Percentiles rank a stretch among this genome's conserved stretches.
Evolutionary conservation across 2,797 vertebrate genomes (phyloP).

Genomic region (Myioborus miniatus): DNA sequence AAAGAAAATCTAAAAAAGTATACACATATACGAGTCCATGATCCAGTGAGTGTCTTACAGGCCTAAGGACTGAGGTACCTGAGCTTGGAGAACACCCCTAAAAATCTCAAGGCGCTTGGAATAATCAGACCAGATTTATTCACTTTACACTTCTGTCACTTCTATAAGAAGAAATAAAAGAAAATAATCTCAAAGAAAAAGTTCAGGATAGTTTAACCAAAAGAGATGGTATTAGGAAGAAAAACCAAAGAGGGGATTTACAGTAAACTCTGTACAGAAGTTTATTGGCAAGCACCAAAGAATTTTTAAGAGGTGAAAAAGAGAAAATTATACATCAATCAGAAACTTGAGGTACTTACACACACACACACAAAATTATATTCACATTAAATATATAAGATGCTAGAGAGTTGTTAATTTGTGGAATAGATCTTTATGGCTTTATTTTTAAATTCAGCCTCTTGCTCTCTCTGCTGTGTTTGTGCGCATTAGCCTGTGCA

Average conservation of each 20-base stretch:
- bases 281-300: not conserved
- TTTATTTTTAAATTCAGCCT: not conserved
- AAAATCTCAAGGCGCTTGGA: not conserved
- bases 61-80: not conserved
- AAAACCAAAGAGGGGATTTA: not conserved
- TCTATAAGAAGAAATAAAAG: not conserved
- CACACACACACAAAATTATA: not conserved
- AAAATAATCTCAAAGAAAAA: not conserved
- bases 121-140: not conserved
- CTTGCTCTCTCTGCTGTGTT: not conserved
- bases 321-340: not conserved
- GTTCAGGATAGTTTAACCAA: not conserved
- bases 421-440: not conserved
- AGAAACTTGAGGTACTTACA: not conserved
- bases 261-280: not conserved
- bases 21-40: fast-evolving
- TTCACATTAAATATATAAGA: not conserved
- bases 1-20: not conserved
- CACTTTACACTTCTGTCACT: not conserved
- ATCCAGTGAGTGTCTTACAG: not conserved
- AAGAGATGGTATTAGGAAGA: not conserved
- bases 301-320: not conserved
- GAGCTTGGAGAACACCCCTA: not conserved
- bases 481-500: not conserved
- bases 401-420: not conserved